Evolutionary conservation across 2,113 vertebrate genomes (phyloP).

Genomic region (Oostethus manadensis): DNA sequence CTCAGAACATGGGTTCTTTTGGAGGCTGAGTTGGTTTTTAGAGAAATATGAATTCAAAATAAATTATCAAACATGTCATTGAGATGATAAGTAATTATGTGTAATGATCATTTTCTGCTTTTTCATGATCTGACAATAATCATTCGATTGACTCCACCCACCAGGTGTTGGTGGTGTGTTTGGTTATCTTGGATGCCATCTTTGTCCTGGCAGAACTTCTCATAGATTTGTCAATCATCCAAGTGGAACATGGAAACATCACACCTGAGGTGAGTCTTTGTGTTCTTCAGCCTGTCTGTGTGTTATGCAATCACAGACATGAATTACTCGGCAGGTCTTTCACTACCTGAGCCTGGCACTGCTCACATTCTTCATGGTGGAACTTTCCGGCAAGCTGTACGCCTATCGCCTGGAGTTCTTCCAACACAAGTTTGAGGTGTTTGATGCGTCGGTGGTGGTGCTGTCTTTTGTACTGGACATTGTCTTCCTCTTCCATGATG

Average conservation of each 20-base stretch:
- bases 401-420: slow-evolving; percentile 87
- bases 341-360: slow-evolving; percentile 87
- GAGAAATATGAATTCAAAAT: no score
- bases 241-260: slow-evolving; percentile 67
- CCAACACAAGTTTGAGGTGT: slow-evolving; percentile 91
- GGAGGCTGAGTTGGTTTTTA: no score
- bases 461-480: slow-evolving; percentile 89
- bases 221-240: slow-evolving; percentile 83
- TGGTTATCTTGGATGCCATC: slow-evolving; percentile 88
- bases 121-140: not conserved
- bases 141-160: slow-evolving; percentile 1
- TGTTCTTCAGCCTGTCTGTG: not conserved
- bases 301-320: not conserved
- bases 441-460: slow-evolving; percentile 82
- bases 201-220: slow-evolving; percentile 88
- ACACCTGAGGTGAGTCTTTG: slow-evolving; percentile 74
- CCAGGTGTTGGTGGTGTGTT: slow-evolving; percentile 82
- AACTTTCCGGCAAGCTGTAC: slow-evolving; percentile 82
- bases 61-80: not conserved
- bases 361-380: slow-evolving; percentile 86
- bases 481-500: slow-evolving; percentile 77
- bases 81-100: not conserved
- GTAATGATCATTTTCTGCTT: not conserved
- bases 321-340: slow-evolving; percentile 75
- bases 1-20: no score